A percentile compares a stretch with the other conserved stretches of the same genome.
phyloP scores from a whole-genome alignment of 2,888 invertebrate genomes.

The Polia nebulosa region DNA sequence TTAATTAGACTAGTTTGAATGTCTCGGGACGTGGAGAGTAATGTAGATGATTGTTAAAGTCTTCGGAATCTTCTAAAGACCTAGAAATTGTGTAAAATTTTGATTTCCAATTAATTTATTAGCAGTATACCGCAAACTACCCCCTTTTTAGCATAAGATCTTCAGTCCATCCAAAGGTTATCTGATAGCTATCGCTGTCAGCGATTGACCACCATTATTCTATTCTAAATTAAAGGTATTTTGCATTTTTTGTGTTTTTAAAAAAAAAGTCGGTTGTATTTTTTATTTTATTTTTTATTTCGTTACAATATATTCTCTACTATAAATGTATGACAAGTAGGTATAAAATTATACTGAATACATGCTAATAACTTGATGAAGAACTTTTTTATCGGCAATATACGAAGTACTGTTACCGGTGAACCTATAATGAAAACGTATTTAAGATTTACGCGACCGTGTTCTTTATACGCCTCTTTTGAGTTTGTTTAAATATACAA shows the following conservation, averaged over 20 bases:
- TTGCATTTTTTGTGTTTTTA: too few species aligned
- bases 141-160: too few species aligned
- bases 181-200: too few species aligned
- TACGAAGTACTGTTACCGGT: conserved; percentile 10
- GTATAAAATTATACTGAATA: neutral
- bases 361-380: neutral
- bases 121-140: too few species aligned
- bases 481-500: conserved; percentile 59
- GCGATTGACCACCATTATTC: too few species aligned
- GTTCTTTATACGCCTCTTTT: conserved; percentile 49
- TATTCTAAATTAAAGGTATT: too few species aligned
- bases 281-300: too few species aligned
- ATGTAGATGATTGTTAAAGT: neutral
- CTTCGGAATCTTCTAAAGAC: neutral
- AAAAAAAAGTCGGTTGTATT: too few species aligned
- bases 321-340: neutral
- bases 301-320: too few species aligned
- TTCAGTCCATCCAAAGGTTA: too few species aligned
- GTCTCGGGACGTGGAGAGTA: neutral
- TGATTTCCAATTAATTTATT: too few species aligned
- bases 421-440: conserved; percentile 34
- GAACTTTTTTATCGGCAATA: conserved; percentile 19
- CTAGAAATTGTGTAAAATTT: neutral
- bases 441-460: conserved; percentile 40
- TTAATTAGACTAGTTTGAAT: conserved; percentile 18